Evolutionary conservation across 2,888 invertebrate genomes (phyloP), one percentile per base, ranked within the genome.

Genomic region (Hymenopus coronatus): DNA sequence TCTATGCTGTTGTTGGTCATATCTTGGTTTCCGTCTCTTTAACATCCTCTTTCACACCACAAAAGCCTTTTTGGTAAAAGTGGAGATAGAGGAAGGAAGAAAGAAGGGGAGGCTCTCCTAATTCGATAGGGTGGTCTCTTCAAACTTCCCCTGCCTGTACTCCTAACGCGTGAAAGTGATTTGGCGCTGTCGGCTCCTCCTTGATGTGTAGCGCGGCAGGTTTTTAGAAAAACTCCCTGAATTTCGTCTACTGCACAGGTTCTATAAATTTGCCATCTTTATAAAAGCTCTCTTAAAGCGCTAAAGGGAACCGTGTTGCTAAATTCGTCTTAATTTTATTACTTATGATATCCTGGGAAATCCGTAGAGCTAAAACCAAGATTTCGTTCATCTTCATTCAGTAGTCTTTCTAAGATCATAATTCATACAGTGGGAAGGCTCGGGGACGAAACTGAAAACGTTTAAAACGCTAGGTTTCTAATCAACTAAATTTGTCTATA

Each of bases 121-220:
- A 84, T 84, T 84, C 85, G 85, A 46, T 85, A 85, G 85, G 85
- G 85, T 85, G 85, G 85, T 40, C 85, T 46, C 85, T 85, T 85
- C 85, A 85, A 85, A 46, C 46, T 46, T 85, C 85, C 85, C 85
- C 85, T 28, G 14, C 85, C 85, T 28, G 14, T 46, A 46, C 14
- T 46, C 40, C 46, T 46, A 85, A 85, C 33, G 46, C 85, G 85
- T 85, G 85, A 85, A 85, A 85, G 54, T 85, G 84, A 40, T 84
- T 84, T 84, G 85, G 85, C 46, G 15, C 33, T 46, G 46, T 46
- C 8, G 46, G 28, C 85, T 54, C 27, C 8, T 54, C 27, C 85
- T 85, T 46, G 46, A 27, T 85, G 33, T 85, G 85, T 54, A 40
- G 54, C 54, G 54, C 20, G 20, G 54, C 27, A 27, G 85, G 85